These are phyloP conservation scores for Picus viridis DNA, from an alignment of 2,797 vertebrate genomes.

Conservation along the genomic window DNA sequence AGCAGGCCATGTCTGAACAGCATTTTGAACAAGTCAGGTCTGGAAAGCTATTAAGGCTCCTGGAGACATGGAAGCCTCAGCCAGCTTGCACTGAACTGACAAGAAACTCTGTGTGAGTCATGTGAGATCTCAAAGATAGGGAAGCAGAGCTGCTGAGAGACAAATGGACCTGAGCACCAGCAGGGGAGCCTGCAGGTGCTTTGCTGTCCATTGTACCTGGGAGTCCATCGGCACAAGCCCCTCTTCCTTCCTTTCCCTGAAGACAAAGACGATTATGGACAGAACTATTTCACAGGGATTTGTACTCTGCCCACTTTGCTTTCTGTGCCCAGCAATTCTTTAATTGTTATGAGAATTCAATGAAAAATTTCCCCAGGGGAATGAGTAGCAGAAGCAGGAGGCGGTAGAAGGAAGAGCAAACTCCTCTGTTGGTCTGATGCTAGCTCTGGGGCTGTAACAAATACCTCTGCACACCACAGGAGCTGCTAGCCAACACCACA, in stretches of 20 bases:
- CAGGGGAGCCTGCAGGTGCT: background rate
- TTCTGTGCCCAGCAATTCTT: background rate
- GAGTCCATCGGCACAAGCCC: background rate
- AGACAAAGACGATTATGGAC: background rate
- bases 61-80: slow-evolving; percentile 36
- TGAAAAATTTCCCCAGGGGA: background rate
- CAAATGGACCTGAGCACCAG: background rate
- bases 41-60: slow-evolving; percentile 46
- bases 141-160: background rate
- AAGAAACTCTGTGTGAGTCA: slow-evolving; percentile 52
- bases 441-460: background rate
- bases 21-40: slow-evolving; percentile 56
- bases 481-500: background rate
- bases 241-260: background rate
- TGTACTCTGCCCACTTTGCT: background rate
- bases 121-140: background rate
- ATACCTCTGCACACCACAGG: background rate
- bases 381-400: background rate
- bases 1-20: slow-evolving; percentile 52
- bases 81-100: slow-evolving; percentile 34
- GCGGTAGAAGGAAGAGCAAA: background rate
- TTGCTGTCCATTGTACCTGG: background rate
- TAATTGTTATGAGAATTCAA: background rate
- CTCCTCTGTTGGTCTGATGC: background rate
- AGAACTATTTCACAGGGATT: background rate